Base-by-base conservation (phyloP, 2,113 vertebrate species). In the Terrapene triunguis region DNA sequence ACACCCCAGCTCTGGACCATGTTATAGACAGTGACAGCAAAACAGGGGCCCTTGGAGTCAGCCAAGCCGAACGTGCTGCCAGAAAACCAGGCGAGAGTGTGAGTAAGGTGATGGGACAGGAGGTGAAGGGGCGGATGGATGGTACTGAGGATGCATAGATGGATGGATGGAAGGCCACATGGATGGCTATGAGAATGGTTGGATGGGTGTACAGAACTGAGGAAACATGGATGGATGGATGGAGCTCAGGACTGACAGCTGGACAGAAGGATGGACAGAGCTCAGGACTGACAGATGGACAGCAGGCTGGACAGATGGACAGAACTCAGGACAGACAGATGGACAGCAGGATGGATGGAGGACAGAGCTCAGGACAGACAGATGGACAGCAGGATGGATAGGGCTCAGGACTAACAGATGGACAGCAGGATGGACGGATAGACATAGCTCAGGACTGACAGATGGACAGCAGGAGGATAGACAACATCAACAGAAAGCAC, bases 21-120 rank as follows among this genome's bases (percentile, higher is more conserved):
- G 93, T 99, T 99, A 96, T 99, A 99, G 4, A 99, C 99, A 98
- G 99, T 99, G 93, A 99, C 99, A 10, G 99, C 98, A 91, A 97
- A 98, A 92, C 99, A 99, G 2, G 98, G 98, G 87, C 99, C 99
- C 80, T 99, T 99, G 1, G 98, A 98, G 97, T 99, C 99, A 79
- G 99, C 98, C 98, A 99, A 98, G 62, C 99, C 99, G 84, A 99
- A 99, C 0, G 99, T 99, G 92, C 99, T 99, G 89, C 86, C 84
- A 47, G 14, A 57, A 91, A 92, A 14, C 48, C 42, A 57, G 62
- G 21, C 27, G 9, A n/a, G 48, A 19, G 65, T 44, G 16, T 59
- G 10, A n/a, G 22, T 13, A 13, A 22, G 21, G 9, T 3, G 53
- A 14, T 69, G 62, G 27, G 32, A 19, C 65, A 24, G 42, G 42